Percentiles rank a stretch among this genome's conserved stretches.
phyloP scores from a whole-genome alignment of 2,797 vertebrate species.

The Acropternis orthonyx region DNA sequence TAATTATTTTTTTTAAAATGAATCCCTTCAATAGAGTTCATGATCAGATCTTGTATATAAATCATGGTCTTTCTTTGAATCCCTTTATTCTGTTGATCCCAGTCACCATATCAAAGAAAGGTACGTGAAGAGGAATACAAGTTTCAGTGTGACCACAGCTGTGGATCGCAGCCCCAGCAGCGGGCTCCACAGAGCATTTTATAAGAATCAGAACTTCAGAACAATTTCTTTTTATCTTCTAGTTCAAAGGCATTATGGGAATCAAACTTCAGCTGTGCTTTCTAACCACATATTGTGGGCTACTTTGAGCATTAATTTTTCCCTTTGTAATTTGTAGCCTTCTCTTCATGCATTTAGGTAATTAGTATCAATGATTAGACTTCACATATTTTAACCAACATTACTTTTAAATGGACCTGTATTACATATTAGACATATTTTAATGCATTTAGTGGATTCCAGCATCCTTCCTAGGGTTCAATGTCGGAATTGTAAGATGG shows the following conservation, averaged over 20 bases:
- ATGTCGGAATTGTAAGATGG: neutral
- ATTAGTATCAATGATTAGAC: neutral
- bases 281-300: neutral
- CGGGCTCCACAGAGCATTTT: neutral
- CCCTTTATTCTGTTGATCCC: neutral
- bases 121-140: neutral
- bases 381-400: neutral
- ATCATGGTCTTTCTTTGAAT: neutral
- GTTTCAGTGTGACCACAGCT: neutral
- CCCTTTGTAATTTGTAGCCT: neutral
- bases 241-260: neutral
- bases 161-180: accelerated
- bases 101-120: neutral
- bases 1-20: neutral
- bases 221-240: neutral
- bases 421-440: neutral
- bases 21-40: neutral
- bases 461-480: neutral
- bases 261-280: neutral
- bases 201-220: neutral
- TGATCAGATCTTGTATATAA: neutral
- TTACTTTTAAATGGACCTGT: neutral
- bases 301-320: neutral
- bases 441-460: neutral
- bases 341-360: neutral